Evolutionary conservation across 2,888 invertebrate species (phyloP).

Genomic region (Odontocolon sp.): DNA sequence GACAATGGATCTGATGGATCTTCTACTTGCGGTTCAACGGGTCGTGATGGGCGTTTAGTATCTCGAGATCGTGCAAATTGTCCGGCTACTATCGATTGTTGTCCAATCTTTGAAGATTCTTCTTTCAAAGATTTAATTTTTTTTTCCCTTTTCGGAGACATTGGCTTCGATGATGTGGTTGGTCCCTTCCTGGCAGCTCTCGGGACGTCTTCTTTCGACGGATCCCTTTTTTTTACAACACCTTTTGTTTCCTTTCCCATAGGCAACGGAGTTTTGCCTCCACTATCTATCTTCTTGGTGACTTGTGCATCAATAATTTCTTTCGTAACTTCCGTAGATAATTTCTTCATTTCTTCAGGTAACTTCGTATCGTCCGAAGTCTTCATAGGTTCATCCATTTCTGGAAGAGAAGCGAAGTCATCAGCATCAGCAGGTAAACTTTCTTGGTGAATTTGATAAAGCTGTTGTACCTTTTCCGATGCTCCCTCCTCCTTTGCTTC

Average conservation of each 20-base stretch:
- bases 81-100: conserved; percentile 6
- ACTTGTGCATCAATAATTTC: neutral
- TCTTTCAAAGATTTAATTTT: conserved; percentile 24
- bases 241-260: conserved; percentile 11
- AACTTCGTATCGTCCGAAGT: conserved; percentile 30
- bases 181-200: neutral
- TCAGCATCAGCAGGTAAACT: conserved; percentile 58
- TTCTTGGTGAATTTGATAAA: conserved; percentile 56
- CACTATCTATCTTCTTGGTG: neutral
- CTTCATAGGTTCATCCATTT: conserved; percentile 44
- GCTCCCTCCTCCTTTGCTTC: conserved; percentile 23
- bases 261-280: neutral
- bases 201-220: conserved; percentile 7
- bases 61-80: conserved; percentile 24
- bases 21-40: conserved; percentile 10
- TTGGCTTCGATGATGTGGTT: neutral
- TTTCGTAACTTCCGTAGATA: neutral
- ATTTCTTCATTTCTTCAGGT: conserved; percentile 5
- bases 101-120: conserved; percentile 22
- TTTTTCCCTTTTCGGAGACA: conserved; percentile 26
- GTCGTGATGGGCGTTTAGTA: conserved; percentile 3
- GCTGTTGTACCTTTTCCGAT: conserved; percentile 58
- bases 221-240: conserved; percentile 7
- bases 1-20: conserved; percentile 10
- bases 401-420: conserved; percentile 62